Percentiles rank a stretch among this genome's conserved stretches.
Evolutionary conservation across 2,113 vertebrate species (phyloP).

Genomic region (Pleuronectes platessa): DNA sequence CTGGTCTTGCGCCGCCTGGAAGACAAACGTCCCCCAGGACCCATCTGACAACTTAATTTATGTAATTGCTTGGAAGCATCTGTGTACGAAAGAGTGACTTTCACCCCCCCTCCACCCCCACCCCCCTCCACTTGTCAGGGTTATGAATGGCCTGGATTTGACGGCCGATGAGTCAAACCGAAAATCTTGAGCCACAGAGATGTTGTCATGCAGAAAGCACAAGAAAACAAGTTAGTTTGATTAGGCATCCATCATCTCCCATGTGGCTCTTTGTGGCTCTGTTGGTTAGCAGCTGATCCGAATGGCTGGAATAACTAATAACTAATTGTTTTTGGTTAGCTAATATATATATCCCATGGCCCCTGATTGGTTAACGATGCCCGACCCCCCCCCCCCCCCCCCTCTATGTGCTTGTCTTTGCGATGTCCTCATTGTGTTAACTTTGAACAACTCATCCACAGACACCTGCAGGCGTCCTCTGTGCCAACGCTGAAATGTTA

Average conservation of each 20-base stretch:
- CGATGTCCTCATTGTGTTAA: slow-evolving; percentile 66
- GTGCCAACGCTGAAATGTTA: slow-evolving; percentile 45
- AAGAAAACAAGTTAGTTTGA: slow-evolving; percentile 2
- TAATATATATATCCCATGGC: slow-evolving; percentile 43
- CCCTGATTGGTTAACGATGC: slow-evolving; percentile 64
- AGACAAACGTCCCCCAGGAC: slow-evolving; percentile 71
- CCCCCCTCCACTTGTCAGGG: slow-evolving; percentile 64
- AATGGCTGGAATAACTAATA: slow-evolving; percentile 33
- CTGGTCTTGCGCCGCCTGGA: slow-evolving; percentile 58
- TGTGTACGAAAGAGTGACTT: slow-evolving; percentile 71
- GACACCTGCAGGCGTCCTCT: slow-evolving; percentile 59
- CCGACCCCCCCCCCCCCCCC: no score
- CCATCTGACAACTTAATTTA: slow-evolving; percentile 81
- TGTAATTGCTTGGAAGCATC: slow-evolving; percentile 77
- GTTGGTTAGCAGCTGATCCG: slow-evolving; percentile 1
- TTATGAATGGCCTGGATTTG: slow-evolving; percentile 67
- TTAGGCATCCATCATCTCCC: not conserved
- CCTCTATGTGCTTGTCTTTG: slow-evolving; percentile 54
- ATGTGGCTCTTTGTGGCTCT: not conserved
- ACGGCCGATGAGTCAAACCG: slow-evolving; percentile 69
- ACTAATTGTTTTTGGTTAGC: slow-evolving; percentile 36
- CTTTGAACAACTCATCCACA: slow-evolving; percentile 60
- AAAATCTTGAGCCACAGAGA: slow-evolving; percentile 35
- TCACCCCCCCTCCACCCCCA: slow-evolving; percentile 46
- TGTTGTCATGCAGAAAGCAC: not conserved